Conservation (phyloP, 1,140 invertebrate species). For the Calliopsis andreniformis region DNA sequence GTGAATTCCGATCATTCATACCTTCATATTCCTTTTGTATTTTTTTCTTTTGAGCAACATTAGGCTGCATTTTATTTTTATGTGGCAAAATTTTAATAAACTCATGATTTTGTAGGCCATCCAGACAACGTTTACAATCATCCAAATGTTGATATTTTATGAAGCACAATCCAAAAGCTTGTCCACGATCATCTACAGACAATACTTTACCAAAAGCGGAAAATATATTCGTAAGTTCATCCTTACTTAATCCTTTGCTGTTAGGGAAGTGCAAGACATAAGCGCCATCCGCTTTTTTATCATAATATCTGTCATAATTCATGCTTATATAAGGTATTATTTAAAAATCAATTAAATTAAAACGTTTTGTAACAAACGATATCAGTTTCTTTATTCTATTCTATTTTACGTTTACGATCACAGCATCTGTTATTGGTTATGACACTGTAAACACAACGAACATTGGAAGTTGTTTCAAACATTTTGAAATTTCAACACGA, state of each 20-base stretch:
- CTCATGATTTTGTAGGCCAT: neutral
- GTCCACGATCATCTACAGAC: neutral
- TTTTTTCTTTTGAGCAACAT: neutral
- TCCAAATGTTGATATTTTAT: conserved; percentile 30
- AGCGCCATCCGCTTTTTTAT: neutral
- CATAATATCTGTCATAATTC: conserved; percentile 32
- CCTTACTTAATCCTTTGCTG: neutral
- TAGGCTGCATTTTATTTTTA: conserved; percentile 2
- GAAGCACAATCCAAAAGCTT: conserved; percentile 41
- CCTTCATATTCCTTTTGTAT: neutral
- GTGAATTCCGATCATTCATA: neutral
- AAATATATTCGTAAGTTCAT: conserved; percentile 44
- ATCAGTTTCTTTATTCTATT: neutral
- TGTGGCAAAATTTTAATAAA: conserved; percentile 42
- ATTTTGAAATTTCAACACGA: neutral
- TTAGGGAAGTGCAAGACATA: conserved; percentile 57
- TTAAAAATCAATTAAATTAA: neutral
- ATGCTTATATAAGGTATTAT: conserved; percentile 7
- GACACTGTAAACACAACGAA: neutral
- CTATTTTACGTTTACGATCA: neutral
- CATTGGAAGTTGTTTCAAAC: no score
- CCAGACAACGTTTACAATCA: conserved; percentile 23
- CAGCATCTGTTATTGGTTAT: neutral
- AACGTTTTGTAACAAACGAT: neutral
- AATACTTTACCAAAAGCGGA: conserved; percentile 52